phyloP scores from a whole-genome alignment of 2,113 vertebrate genomes.

The Cyphotilapia sp. region DNA sequence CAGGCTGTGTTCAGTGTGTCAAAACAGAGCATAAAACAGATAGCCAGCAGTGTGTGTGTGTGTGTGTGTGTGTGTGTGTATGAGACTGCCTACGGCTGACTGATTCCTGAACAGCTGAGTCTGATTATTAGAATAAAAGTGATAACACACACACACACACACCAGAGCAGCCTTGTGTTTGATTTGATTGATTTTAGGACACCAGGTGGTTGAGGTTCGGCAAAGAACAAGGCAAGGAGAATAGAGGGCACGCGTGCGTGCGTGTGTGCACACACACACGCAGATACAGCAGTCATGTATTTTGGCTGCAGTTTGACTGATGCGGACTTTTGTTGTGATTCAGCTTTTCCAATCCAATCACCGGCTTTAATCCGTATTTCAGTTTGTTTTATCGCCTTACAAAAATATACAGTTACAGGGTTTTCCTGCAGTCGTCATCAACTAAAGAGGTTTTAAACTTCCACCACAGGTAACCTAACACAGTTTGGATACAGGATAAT shows the following conservation, averaged over 20 bases:
- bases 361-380: background rate
- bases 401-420: background rate
- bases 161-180: background rate
- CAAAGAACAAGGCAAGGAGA: background rate
- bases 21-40: slow-evolving; percentile 1
- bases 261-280: background rate
- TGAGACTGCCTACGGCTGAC: background rate
- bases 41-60: background rate
- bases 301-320: background rate
- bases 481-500: background rate
- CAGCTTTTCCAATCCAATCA: background rate
- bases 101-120: slow-evolving; percentile 34
- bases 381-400: background rate
- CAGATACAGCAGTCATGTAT: background rate
- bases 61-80: background rate
- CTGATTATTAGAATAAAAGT: slow-evolving; percentile 12
- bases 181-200: slow-evolving; percentile 38
- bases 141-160: background rate
- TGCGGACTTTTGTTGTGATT: background rate
- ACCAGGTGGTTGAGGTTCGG: slow-evolving; percentile 33
- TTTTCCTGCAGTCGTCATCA: background rate
- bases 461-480: background rate
- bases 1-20: background rate
- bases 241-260: background rate
- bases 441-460: background rate